These are phyloP conservation scores for Camponotus vicinus DNA, from an alignment of 1,140 invertebrate species.

Conservation along the genomic window DNA sequence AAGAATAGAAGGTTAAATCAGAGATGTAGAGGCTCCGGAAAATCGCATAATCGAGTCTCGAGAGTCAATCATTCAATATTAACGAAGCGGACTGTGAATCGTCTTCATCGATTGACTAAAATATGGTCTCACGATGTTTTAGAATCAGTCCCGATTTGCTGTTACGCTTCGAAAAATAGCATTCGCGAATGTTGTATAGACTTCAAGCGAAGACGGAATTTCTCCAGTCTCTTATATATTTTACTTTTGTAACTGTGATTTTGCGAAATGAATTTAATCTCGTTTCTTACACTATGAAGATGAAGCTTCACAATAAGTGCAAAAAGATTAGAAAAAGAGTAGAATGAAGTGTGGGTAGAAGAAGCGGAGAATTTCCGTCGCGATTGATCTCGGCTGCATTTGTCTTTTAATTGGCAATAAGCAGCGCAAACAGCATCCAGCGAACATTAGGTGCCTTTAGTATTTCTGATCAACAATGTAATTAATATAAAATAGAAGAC, in stretches of 20 bases:
- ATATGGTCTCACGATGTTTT: constrained; percentile 22
- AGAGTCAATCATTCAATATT: constrained; percentile 5
- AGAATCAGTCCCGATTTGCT: constrained; percentile 38
- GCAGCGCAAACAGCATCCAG: constrained; percentile 21
- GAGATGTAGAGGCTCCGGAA: not conserved
- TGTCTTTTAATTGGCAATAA: constrained; percentile 6
- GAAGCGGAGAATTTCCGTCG: not conserved
- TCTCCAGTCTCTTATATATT: not conserved
- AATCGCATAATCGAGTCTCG: constrained; percentile 24
- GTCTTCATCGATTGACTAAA: constrained; percentile 22
- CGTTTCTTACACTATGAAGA: not conserved
- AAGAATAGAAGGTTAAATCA: constrained; percentile 2
- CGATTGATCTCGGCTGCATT: not conserved
- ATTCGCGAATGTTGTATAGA: constrained; percentile 28
- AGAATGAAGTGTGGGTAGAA: not conserved
- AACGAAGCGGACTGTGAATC: constrained; percentile 1
- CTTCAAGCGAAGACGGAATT: constrained; percentile 29
- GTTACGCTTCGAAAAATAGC: constrained; percentile 17
- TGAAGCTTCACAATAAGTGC: not conserved
- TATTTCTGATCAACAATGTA: constrained; percentile 20
- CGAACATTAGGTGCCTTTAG: constrained; percentile 49
- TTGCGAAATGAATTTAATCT: not conserved
- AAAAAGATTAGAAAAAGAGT: not conserved
- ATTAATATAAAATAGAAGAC: constrained; percentile 2
- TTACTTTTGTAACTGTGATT: not conserved